These are phyloP conservation scores for Drosophila barbarae DNA, from an alignment of 2,888 invertebrate genomes.

Conservation along the genomic window DNA sequence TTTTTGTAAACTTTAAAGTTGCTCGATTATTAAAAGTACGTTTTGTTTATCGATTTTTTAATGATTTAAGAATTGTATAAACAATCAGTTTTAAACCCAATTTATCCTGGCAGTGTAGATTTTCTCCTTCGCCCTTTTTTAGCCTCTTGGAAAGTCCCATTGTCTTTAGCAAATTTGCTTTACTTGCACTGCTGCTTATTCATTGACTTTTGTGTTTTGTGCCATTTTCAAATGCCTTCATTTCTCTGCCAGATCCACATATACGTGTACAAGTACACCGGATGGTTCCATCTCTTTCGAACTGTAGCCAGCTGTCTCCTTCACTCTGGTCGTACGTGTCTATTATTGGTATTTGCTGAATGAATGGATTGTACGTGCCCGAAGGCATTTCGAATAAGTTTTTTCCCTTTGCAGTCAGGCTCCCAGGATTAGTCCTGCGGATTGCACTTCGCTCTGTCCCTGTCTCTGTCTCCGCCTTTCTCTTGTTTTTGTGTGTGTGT, in stretches of 20 bases:
- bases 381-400: conserved; percentile 70
- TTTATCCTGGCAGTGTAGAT: background rate
- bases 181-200: conserved; percentile 63
- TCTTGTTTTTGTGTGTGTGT: conserved; percentile 51
- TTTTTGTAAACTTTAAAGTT: background rate
- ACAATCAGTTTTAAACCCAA: no score
- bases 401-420: conserved; percentile 8
- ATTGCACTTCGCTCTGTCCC: conserved; percentile 25
- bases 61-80: background rate
- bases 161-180: conserved; percentile 73
- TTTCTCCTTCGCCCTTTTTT: background rate
- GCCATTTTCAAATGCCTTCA: conserved; percentile 67
- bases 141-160: conserved; percentile 40
- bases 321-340: conserved; percentile 60
- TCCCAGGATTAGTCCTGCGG: conserved; percentile 8
- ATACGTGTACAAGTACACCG: background rate
- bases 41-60: background rate
- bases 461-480: conserved; percentile 53
- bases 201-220: conserved; percentile 65
- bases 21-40: no score
- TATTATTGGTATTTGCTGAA: conserved; percentile 74
- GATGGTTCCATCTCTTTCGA: conserved; percentile 17
- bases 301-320: conserved; percentile 5
- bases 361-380: conserved; percentile 74
- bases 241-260: conserved; percentile 18